These are phyloP conservation scores for Plutomurus gul DNA, from an alignment of 1,140 invertebrate species.

Conservation along the genomic window DNA sequence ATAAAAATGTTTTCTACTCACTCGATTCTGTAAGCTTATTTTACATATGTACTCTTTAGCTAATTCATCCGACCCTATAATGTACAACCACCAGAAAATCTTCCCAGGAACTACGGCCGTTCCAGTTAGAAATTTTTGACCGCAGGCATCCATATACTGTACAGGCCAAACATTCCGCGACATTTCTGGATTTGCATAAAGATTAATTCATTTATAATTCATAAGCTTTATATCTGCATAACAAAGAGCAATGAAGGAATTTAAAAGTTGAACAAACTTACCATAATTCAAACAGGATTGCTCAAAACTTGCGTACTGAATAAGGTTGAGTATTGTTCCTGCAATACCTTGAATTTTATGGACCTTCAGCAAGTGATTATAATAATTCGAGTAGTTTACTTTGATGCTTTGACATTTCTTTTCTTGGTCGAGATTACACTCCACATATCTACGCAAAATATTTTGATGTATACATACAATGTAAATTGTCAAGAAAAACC, in stretches of 20 bases:
- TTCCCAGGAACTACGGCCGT: neutral
- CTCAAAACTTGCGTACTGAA: neutral
- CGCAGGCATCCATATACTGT: slow-evolving; percentile 19
- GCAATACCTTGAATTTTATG: neutral
- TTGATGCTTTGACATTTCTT: slow-evolving; percentile 9
- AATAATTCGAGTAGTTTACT: slow-evolving; percentile 12
- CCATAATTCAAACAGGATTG: slow-evolving; percentile 1
- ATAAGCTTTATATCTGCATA: too few relatives aligned
- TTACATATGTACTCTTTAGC: neutral
- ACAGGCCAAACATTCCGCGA: slow-evolving; percentile 16
- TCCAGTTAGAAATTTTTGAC: slow-evolving; percentile 2
- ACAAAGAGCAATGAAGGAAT: too few relatives aligned
- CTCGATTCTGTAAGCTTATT: slow-evolving; percentile 2
- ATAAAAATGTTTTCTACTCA: neutral
- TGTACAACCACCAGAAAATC: slow-evolving; percentile 19
- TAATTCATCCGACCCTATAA: slow-evolving; percentile 4
- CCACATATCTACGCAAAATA: neutral
- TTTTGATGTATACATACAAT: neutral
- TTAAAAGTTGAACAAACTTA: neutral
- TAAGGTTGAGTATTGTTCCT: neutral
- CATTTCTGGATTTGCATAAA: neutral
- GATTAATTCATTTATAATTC: neutral
- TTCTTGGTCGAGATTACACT: slow-evolving; percentile 7
- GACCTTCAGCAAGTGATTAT: neutral
- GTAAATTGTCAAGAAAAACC: too few relatives aligned